Base-by-base conservation (phyloP, 1,140 invertebrate genomes). In the Galendromus occidentalis region DNA sequence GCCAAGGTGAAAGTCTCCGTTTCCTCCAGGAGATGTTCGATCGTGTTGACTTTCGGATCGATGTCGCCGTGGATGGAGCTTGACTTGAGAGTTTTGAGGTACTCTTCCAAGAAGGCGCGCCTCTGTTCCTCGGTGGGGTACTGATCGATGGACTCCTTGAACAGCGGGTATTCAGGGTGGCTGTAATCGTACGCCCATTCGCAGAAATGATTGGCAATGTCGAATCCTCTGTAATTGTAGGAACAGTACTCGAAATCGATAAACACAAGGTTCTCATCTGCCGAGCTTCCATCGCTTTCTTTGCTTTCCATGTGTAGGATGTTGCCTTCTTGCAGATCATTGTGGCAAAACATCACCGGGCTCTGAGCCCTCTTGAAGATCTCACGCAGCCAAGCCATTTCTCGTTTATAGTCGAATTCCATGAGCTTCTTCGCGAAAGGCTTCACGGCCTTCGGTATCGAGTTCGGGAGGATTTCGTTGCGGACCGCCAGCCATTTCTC, bases 331-430 rank as follows among this genome's bases (percentile, higher is more conserved):
- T 98, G 93, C 74, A 96, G 79, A 74, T 98, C 94, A 75, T 98
- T 98, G 76, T 98, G 94, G 73, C 90, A 94, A 75, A 98, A 98
- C 0, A 92, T 84, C 1, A 96, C 88, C 0, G 89, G 87, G 66
- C 87, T 86, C n/a, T 77, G 70, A 6, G 80, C 70, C 65, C 72
- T 70, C 2, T 69, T 71, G 42, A 82, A 69, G 47, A 76, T 76
- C 64, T 74, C 71, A 69, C 80, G 81, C 17, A 72, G 44, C 67
- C 68, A 72, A 6, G 69, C 69, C 69, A 72, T 66, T 51, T 72
- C 71, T 12, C 65, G 47, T 7, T 65, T 20, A 39, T 44, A 69
- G 65, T 70, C 42, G 51, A 70, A 64, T 33, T 66, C 51, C 51
- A 59, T 59, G 2, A 59, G 51, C 51, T 29, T 59, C 22, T 59